Evolutionary conservation across 2,888 invertebrate genomes (phyloP).

Genomic region (Agriotes lineatus): DNA sequence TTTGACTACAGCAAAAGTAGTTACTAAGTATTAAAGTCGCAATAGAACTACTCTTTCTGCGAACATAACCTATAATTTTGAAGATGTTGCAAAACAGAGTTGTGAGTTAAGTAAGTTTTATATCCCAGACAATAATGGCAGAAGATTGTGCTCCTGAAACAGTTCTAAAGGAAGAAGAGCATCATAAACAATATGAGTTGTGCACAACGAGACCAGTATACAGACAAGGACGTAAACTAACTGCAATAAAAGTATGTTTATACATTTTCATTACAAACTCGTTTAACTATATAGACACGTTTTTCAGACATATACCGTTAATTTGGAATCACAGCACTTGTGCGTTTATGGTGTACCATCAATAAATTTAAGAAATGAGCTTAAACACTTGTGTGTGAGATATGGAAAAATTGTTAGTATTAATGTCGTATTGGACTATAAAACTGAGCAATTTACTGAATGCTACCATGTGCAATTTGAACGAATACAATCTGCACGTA

Average conservation of each 20-base stretch:
- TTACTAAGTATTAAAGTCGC: no score
- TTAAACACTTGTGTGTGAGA: slow-evolving; percentile 75
- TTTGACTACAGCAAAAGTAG: no score
- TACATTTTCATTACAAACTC: slow-evolving; percentile 4
- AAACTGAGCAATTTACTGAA: slow-evolving; percentile 84
- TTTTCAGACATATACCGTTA: slow-evolving; percentile 87
- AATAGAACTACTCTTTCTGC: no score
- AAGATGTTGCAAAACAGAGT: no score
- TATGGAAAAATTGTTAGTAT: slow-evolving; percentile 79
- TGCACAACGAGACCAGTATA: slow-evolving; percentile 85
- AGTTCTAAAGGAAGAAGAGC: slow-evolving; percentile 61
- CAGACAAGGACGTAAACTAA: slow-evolving; percentile 85
- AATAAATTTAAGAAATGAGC: slow-evolving; percentile 79
- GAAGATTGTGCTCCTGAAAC: no score
- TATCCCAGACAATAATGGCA: no score
- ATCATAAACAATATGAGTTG: slow-evolving; percentile 80
- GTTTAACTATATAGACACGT: slow-evolving; percentile 9
- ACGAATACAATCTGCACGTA: slow-evolving; percentile 79
- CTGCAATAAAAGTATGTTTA: slow-evolving; percentile 84
- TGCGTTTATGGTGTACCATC: slow-evolving; percentile 88
- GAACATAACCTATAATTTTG: no score
- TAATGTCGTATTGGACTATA: slow-evolving; percentile 73
- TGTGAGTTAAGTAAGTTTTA: no score
- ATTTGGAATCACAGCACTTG: slow-evolving; percentile 87
- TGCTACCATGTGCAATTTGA: slow-evolving; percentile 82